These are phyloP conservation scores for Drosophila mojavensis DNA, from an alignment of 1,140 invertebrate species.

Conservation along the genomic window DNA sequence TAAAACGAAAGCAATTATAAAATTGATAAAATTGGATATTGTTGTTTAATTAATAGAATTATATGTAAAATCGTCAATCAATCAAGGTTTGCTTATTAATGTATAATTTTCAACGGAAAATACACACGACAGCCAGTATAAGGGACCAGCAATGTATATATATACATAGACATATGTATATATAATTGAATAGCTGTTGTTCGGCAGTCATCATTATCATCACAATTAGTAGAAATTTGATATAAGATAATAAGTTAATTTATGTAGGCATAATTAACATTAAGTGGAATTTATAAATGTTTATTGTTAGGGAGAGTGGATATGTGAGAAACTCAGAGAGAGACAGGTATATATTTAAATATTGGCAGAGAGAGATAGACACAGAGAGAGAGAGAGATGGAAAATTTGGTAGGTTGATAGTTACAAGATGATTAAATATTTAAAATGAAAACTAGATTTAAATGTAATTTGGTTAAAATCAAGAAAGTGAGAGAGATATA, in stretches of 20 bases:
- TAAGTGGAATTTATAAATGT: conserved; percentile 39
- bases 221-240: conserved; percentile 43
- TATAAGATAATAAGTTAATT: conserved; percentile 45
- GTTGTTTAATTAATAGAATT: conserved; percentile 39
- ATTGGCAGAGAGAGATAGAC: conserved; percentile 14
- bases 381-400: conserved; percentile 18
- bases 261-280: conserved; percentile 45
- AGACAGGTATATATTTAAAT: conserved; percentile 6
- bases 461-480: conserved; percentile 3
- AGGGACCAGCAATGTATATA: conserved; percentile 10
- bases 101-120: conserved; percentile 9
- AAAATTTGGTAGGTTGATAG: conserved; percentile 27
- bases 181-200: conserved; percentile 7
- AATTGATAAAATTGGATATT: conserved; percentile 45
- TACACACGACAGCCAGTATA: conserved; percentile 35
- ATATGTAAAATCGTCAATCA: conserved; percentile 31
- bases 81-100: conserved; percentile 33
- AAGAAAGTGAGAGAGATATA: conserved; percentile 23
- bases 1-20: conserved; percentile 35
- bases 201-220: conserved; percentile 30
- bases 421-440: background rate
- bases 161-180: background rate
- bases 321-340: conserved; percentile 16
- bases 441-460: conserved; percentile 3
- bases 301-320: conserved; percentile 30